A percentile compares a stretch with the other conserved stretches of the same genome.
Conservation (phyloP, 2,113 vertebrate species). For the Lepisosteus oculatus region DNA sequence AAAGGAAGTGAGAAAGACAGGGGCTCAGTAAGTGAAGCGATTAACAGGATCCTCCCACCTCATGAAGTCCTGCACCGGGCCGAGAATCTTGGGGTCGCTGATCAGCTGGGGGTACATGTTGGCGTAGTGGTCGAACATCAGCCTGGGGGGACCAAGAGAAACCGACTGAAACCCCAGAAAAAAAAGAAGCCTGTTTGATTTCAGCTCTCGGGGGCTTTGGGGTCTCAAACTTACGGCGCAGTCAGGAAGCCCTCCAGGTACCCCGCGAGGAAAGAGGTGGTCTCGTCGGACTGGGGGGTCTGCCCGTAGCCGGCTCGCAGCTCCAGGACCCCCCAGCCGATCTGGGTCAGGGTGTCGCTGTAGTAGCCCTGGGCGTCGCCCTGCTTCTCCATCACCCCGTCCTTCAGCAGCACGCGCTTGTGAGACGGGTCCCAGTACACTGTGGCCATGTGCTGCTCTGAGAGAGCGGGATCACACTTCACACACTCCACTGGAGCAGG, state of each 20-base stretch:
- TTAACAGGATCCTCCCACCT: slow-evolving; percentile 48
- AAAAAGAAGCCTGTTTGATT: not conserved
- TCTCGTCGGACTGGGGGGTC: slow-evolving; percentile 61
- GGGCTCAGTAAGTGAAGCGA: not conserved
- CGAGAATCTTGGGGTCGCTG: slow-evolving; percentile 44
- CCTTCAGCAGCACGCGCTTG: slow-evolving; percentile 65
- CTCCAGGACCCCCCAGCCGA: slow-evolving; percentile 85
- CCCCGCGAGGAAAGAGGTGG: slow-evolving; percentile 80
- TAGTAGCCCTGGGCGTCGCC: slow-evolving; percentile 84
- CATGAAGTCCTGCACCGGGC: slow-evolving; percentile 72
- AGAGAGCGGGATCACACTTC: not conserved
- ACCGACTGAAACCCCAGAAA: not conserved
- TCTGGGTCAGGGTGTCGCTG: slow-evolving; percentile 69
- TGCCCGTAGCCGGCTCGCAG: slow-evolving; percentile 79
- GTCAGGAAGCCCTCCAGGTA: slow-evolving; percentile 88
- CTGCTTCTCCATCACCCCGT: slow-evolving; percentile 62
- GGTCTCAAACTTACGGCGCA: slow-evolving; percentile 66
- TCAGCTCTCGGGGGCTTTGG: too few species aligned
- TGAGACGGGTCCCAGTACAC: slow-evolving; percentile 71
- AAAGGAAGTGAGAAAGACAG: slow-evolving; percentile 11
- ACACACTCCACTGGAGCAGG: too few species aligned
- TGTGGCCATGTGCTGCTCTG: slow-evolving; percentile 64
- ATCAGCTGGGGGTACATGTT: slow-evolving; percentile 88
- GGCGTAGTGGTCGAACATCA: slow-evolving; percentile 78
- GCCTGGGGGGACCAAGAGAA: slow-evolving; percentile 59